phyloP scores from a whole-genome alignment of 1,140 invertebrate species.

The Ostrea denselamellosa region DNA sequence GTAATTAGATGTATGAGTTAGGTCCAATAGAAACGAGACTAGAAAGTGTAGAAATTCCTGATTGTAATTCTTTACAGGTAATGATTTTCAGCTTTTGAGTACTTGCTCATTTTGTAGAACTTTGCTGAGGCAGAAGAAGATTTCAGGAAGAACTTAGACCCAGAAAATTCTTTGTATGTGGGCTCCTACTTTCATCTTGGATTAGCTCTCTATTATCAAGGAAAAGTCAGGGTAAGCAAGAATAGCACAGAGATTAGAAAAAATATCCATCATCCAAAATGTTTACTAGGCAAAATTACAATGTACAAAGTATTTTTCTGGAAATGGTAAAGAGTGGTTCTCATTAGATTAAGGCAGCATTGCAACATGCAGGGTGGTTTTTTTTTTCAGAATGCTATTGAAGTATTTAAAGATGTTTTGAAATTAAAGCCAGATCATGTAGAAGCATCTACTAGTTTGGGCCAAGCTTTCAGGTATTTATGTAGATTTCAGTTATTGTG shows the following conservation, averaged over 20 bases:
- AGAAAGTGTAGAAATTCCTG: background rate
- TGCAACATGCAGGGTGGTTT: background rate
- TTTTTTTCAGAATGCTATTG: conserved; percentile 73
- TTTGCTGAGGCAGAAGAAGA: conserved; percentile 68
- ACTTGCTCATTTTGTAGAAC: conserved; percentile 58
- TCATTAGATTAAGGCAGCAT: too few relatives aligned
- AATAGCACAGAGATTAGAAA: background rate
- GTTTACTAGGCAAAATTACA: too few relatives aligned
- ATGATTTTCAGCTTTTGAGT: background rate
- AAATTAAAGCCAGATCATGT: conserved; percentile 71
- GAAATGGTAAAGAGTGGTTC: background rate
- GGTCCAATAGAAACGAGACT: too few relatives aligned
- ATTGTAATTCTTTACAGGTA: background rate
- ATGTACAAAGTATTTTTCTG: too few relatives aligned
- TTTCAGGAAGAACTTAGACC: conserved; percentile 67
- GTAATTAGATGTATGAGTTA: too few relatives aligned
- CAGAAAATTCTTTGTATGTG: conserved; percentile 57
- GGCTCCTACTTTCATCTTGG: conserved; percentile 71
- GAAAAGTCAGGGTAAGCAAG: conserved; percentile 67
- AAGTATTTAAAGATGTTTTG: conserved; percentile 75
- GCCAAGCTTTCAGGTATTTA: conserved; percentile 70
- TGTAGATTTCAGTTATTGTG: background rate
- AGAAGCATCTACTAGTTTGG: conserved; percentile 72
- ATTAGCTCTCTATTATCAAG: conserved; percentile 71
- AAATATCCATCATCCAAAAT: background rate